Evolutionary conservation across 2,888 invertebrate genomes (phyloP).

Genomic region (Ommatoiulus sabulosus): DNA sequence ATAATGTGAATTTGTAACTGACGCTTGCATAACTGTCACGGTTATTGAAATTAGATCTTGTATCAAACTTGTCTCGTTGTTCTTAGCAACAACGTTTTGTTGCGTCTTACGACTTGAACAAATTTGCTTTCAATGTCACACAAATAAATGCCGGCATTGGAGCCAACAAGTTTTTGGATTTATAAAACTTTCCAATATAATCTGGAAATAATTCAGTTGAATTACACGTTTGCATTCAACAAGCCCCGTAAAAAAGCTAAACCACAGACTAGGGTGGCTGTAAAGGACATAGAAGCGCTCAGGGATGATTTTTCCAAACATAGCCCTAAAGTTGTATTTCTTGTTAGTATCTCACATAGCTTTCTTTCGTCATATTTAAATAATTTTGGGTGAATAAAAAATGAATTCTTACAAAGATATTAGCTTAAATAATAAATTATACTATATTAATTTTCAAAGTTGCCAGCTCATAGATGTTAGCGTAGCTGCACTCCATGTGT

Average conservation of each 20-base stretch:
- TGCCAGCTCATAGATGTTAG: constrained; percentile 7
- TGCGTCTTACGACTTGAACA: too few relatives aligned
- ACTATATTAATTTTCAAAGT: constrained; percentile 39
- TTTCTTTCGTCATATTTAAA: constrained; percentile 22
- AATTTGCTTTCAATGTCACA: too few relatives aligned
- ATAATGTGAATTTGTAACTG: too few relatives aligned
- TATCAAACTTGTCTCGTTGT: too few relatives aligned
- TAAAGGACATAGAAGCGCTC: not conserved
- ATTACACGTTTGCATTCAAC: not conserved
- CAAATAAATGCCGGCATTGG: too few relatives aligned
- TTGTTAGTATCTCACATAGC: constrained; percentile 22
- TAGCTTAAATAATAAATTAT: constrained; percentile 43
- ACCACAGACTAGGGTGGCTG: constrained; percentile 35
- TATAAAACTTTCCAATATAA: not conserved
- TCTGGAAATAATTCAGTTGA: not conserved
- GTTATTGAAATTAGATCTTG: too few relatives aligned
- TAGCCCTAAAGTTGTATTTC: not conserved
- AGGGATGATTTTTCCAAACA: not conserved
- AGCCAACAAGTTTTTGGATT: not conserved
- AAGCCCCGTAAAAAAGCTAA: not conserved
- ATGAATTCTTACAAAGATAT: constrained; percentile 31
- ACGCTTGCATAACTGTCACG: too few relatives aligned
- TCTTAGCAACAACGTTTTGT: too few relatives aligned
- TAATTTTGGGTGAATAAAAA: constrained; percentile 28
- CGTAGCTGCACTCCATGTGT: not conserved